These are phyloP conservation scores for Pristionchus entomophagus DNA, from an alignment of 2,888 invertebrate species.

Conservation along the genomic window DNA sequence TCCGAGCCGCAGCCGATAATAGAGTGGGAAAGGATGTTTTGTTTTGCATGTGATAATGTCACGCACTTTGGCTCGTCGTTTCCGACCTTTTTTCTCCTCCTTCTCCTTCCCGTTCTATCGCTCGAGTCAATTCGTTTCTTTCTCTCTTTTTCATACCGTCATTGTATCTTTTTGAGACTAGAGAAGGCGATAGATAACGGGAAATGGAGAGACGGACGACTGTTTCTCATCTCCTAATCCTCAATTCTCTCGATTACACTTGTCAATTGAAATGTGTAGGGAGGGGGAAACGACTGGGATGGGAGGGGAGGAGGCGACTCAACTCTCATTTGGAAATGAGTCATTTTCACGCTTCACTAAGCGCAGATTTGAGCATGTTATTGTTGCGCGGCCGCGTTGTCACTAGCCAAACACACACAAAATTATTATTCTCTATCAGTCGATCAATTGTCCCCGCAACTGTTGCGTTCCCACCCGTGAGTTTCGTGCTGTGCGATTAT, in stretches of 20 bases:
- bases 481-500: no score
- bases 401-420: no score
- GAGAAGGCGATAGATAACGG: not conserved
- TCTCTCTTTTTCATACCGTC: not conserved
- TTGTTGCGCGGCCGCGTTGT: no score
- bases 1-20: not conserved
- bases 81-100: constrained; percentile 25
- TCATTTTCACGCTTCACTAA: constrained; percentile 15
- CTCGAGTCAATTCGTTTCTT: constrained; percentile 13
- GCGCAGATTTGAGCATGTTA: not conserved
- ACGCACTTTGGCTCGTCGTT: not conserved
- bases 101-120: not conserved
- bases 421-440: no score
- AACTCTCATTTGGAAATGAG: constrained; percentile 32
- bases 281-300: constrained; percentile 27
- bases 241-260: no score
- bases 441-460: no score
- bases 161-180: not conserved
- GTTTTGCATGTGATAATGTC: constrained; percentile 37
- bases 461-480: no score
- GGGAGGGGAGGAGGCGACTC: not conserved
- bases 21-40: constrained; percentile 24
- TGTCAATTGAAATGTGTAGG: constrained; percentile 37
- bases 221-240: not conserved
- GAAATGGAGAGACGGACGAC: not conserved